Evolutionary conservation across 2,113 vertebrate genomes (phyloP), one percentile per base, ranked within the genome.

Genomic region (Lepus europaeus): DNA sequence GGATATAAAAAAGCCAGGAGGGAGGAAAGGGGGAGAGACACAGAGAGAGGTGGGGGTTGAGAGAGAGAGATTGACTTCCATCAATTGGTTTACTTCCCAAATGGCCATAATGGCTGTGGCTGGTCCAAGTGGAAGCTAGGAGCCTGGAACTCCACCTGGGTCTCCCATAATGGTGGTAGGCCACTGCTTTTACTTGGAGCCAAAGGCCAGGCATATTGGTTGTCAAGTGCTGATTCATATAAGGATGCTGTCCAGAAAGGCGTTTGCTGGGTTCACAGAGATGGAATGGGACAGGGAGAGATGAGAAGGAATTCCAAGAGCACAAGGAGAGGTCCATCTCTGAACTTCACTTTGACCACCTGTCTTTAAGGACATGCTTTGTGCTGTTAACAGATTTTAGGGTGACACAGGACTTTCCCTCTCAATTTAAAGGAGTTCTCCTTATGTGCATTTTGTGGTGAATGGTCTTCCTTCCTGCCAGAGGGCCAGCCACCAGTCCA

Each of bases 181-280:
- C 6, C 14, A 5, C 56, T 59, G 56, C 56, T 59, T 59, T 59
- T 45, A 87, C 98, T 99, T 27, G 99, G 99, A 73, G 99, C 99
- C 84, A 99, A 99, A 97, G 99, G 99, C 94, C 99, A 99, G 93
- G 99, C 99, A 39, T 99, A 99, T 0, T 99, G 99, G 0, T 99
- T 99, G 25, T 99, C 99, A 3, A 98, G 99, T 1, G 99, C 99
- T 0, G 99, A 99, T 96, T 99, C 99, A 0, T 99, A 99, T 98
- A 99, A 99, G 97, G 99, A 99, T 1, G 99, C 99, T 0, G 99
- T 99, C 90, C 98, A 99, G 94, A 99, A 99, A 99, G 99, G 99
- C 96, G 99, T 99, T 99, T 5, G 99, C 99, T 31, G 99, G 99
- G 53, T 99, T 99, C 98, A 99, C 99, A 0, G 99, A 99, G 97